Conservation (phyloP, 2,797 vertebrate genomes). For the Tarsius wallacei region DNA sequence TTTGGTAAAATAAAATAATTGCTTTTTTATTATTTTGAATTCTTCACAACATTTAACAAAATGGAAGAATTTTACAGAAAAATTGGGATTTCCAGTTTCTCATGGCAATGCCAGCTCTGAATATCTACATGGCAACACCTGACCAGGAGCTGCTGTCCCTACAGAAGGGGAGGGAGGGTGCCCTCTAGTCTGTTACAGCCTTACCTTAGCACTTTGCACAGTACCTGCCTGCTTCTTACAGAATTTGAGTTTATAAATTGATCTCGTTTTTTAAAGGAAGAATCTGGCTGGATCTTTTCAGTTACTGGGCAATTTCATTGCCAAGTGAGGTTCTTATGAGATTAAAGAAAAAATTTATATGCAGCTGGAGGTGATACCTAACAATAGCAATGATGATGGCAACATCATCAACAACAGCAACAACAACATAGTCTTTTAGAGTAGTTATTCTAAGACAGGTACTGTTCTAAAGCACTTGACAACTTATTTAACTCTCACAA, state of each 20-base stretch:
- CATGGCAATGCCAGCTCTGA: not conserved
- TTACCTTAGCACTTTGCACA: not conserved
- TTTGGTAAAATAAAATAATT: too few relatives aligned
- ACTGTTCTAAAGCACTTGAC: not conserved
- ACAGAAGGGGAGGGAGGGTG: not conserved
- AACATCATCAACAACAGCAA: not conserved
- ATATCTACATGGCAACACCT: not conserved
- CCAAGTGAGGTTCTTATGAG: not conserved
- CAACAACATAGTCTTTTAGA: not conserved
- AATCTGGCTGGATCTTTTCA: not conserved
- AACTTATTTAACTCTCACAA: not conserved
- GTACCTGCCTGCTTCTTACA: not conserved
- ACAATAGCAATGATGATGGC: not conserved
- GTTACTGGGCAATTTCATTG: not conserved
- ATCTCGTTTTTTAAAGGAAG: not conserved
- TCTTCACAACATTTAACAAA: too few relatives aligned
- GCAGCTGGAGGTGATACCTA: not conserved
- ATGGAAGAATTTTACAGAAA: not conserved
- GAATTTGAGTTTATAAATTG: not conserved
- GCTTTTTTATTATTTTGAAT: too few relatives aligned
- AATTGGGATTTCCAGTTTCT: not conserved
- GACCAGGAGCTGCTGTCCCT: not conserved
- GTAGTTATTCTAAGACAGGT: not conserved
- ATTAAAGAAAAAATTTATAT: conserved; percentile 51
- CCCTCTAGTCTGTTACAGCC: not conserved